Evolutionary conservation across 92 coral and sea anemone genomes (phyloP).

Genomic region (Palythoa heliodiscus): DNA sequence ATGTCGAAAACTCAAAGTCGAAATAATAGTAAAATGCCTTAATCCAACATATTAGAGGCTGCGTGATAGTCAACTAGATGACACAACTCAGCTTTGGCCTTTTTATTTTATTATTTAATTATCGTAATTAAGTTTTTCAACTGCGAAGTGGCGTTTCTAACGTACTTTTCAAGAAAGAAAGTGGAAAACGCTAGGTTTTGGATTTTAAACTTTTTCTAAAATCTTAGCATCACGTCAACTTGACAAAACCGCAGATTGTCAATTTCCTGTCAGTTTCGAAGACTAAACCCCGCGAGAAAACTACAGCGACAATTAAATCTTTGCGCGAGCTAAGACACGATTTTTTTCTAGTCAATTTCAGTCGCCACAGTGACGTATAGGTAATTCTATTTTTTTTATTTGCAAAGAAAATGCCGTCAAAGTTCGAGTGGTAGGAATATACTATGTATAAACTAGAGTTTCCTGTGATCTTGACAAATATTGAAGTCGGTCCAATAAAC

Average conservation of each 20-base stretch:
- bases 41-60: no score
- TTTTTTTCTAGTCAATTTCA: background rate
- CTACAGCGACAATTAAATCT: background rate
- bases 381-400: background rate
- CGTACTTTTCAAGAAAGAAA: no score
- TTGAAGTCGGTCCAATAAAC: background rate
- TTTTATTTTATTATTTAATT: no score
- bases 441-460: background rate
- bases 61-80: no score
- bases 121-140: no score
- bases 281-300: background rate
- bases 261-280: slow-evolving; percentile 2
- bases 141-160: no score
- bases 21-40: no score
- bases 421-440: background rate
- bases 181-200: no score
- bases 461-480: background rate
- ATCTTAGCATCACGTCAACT: background rate
- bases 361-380: background rate
- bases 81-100: no score
- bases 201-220: no score
- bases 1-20: no score
- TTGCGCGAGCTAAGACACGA: background rate
- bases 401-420: background rate
- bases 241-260: background rate